Evolutionary conservation across 2,888 invertebrate genomes (phyloP).

Genomic region (Gymnosoma rotundatum): DNA sequence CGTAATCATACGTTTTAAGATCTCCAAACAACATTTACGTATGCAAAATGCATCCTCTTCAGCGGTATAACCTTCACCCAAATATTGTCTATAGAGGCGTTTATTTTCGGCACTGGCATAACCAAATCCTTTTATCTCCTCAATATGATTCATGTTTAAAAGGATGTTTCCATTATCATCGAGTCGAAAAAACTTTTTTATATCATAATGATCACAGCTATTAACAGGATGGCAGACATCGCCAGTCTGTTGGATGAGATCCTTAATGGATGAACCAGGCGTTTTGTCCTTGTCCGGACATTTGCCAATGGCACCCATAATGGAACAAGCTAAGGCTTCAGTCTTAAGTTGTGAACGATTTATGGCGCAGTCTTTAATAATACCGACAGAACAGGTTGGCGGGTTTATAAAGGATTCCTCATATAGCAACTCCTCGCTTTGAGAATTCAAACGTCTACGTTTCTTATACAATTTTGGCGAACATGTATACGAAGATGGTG

Average conservation of each 20-base stretch:
- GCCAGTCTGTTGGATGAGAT: slow-evolving; percentile 65
- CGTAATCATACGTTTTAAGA: slow-evolving; percentile 74
- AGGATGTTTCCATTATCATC: slow-evolving; percentile 81
- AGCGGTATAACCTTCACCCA: slow-evolving; percentile 75
- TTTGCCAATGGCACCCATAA: slow-evolving; percentile 80
- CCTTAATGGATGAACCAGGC: slow-evolving; percentile 63
- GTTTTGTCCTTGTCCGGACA: slow-evolving; percentile 75
- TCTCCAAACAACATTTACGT: slow-evolving; percentile 72
- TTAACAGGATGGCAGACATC: slow-evolving; percentile 73
- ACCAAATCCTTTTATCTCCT: slow-evolving; percentile 77
- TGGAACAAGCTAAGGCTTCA: slow-evolving; percentile 78
- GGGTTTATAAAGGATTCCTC: slow-evolving; percentile 27
- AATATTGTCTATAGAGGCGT: slow-evolving; percentile 76
- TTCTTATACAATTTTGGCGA: slow-evolving; percentile 53
- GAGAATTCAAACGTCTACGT: slow-evolving; percentile 30
- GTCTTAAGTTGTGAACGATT: slow-evolving; percentile 78
- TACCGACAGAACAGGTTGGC: slow-evolving; percentile 73
- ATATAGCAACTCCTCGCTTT: slow-evolving; percentile 4
- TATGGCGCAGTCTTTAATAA: slow-evolving; percentile 77
- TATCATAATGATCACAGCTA: slow-evolving; percentile 80
- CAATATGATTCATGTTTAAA: slow-evolving; percentile 79
- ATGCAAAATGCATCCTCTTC: slow-evolving; percentile 74
- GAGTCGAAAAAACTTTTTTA: slow-evolving; percentile 81
- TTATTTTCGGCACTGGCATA: slow-evolving; percentile 73
- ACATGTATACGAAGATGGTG: slow-evolving; percentile 28